Evolutionary conservation across 2,888 invertebrate species (phyloP), one percentile per base, ranked within the genome.

Genomic region (Aporophyla nigra): DNA sequence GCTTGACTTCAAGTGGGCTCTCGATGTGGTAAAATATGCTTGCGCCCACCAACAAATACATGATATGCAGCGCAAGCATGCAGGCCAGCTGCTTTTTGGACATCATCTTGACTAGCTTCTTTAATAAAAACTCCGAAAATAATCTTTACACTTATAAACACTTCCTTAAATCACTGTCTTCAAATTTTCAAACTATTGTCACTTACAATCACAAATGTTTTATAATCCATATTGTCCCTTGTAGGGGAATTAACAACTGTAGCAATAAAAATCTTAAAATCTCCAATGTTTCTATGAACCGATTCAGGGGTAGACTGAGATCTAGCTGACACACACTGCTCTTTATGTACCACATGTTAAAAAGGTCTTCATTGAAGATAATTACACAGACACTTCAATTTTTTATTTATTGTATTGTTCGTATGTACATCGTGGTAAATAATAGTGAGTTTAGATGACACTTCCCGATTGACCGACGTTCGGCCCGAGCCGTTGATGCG

Each of bases 1-100:
- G 96, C 81, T 97, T 95, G 69, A 97, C 93, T 94, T 99, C 99
- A 89, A 98, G 94, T 53, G 97, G 97, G 90, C 98, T 97, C 95
- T 99, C 98, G 88, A 98, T 98, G 91, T 98, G 97, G 95, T 98
- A 98, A 94, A 98, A 99, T 88, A 99, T 98, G 83, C 97, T 98
- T n/a, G 99, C 98, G 16, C 99, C 99, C 78, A 99, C 97, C 89
- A 98, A 95, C 86, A 98, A 95, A 92, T 98, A 98, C 78, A 97
- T 97, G 78, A 98, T 97, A 91, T 98, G 98, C 88, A 98, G 97
- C 87, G 98, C 97, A 87, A 98, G 96, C 95, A 98, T 97, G 86
- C 98, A 97, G 84, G 98, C 97, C 97, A 98, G 97, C 96, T 98
- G 98, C 97, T 97, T 98, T 92, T 98, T 98, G 93, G 98, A 98